A percentile compares a stretch with the other conserved stretches of the same genome.
Evolutionary conservation across 2,888 invertebrate genomes (phyloP).

Genomic region (Leptinotarsa rubiginosa): DNA sequence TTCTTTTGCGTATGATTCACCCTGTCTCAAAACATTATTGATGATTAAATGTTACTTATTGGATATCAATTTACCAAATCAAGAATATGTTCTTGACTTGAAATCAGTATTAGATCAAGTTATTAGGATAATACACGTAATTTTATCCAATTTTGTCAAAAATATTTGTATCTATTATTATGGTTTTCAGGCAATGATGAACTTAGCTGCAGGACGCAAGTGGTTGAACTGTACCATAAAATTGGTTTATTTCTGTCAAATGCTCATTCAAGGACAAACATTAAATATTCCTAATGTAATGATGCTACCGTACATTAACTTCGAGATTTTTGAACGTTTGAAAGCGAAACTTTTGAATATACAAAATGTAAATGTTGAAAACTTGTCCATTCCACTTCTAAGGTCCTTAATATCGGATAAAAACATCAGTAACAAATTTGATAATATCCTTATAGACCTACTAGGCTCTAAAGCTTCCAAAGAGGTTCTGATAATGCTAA

Average conservation of each 20-base stretch:
- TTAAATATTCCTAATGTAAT: slow-evolving; percentile 79
- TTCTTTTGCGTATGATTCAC: slow-evolving; percentile 83
- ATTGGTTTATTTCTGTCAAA: slow-evolving; percentile 85
- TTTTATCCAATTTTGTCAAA: background rate
- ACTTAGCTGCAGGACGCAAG: slow-evolving; percentile 89
- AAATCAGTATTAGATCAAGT: slow-evolving; percentile 98
- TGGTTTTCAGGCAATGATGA: slow-evolving; percentile 89
- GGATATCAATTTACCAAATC: slow-evolving; percentile 83
- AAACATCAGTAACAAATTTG: slow-evolving; percentile 38
- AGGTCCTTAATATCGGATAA: slow-evolving; percentile 39
- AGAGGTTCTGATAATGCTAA: slow-evolving; percentile 57
- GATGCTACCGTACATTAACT: slow-evolving; percentile 81
- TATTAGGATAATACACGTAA: slow-evolving; percentile 90
- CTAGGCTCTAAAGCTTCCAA: slow-evolving; percentile 44
- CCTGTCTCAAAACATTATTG: slow-evolving; percentile 93
- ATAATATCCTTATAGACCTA: slow-evolving; percentile 51
- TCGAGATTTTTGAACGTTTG: slow-evolving; percentile 74
- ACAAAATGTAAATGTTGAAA: slow-evolving; percentile 21
- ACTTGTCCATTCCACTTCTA: slow-evolving; percentile 36
- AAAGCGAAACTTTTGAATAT: slow-evolving; percentile 64
- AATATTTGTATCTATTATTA: slow-evolving; percentile 14
- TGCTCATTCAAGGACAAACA: slow-evolving; percentile 92
- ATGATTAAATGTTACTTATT: slow-evolving; percentile 95
- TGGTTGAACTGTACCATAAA: slow-evolving; percentile 87
- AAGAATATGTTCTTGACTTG: slow-evolving; percentile 95